Percentiles rank a stretch among this genome's conserved stretches.
Evolutionary conservation across 2,113 vertebrate species (phyloP).

Genomic region (Paradisaea rubra): DNA sequence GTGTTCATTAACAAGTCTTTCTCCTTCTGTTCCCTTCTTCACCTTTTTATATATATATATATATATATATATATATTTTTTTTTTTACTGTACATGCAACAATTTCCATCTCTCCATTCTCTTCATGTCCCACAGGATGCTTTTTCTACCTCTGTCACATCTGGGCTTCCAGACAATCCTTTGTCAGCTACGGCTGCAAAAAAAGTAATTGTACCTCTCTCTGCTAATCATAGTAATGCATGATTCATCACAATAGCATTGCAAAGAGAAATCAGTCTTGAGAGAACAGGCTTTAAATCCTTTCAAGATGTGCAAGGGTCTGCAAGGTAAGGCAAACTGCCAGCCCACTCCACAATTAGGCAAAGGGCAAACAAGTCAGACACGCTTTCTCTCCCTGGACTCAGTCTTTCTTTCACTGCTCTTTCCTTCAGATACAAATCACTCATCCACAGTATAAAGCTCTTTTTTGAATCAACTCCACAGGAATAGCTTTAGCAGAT

Average conservation of each 20-base stretch:
- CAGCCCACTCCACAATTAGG: neutral
- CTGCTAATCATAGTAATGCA: neutral
- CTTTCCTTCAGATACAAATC: neutral
- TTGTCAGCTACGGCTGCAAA: neutral
- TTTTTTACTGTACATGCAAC: neutral
- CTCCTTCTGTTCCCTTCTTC: neutral
- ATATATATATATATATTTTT: no score
- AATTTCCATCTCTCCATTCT: neutral
- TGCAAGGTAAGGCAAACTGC: neutral
- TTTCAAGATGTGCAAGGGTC: neutral
- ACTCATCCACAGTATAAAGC: neutral
- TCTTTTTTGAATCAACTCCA: neutral
- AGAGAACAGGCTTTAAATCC: neutral
- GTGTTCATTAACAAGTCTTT: neutral
- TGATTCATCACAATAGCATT: neutral
- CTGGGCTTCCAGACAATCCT: neutral
- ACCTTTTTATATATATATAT: neutral
- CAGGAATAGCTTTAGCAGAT: neutral
- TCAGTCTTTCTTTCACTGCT: neutral
- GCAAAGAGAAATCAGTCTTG: neutral
- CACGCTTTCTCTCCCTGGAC: neutral
- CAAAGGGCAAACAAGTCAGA: neutral
- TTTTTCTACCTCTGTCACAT: neutral
- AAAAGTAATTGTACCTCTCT: neutral
- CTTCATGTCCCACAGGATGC: neutral